Base-by-base conservation (phyloP, 2,113 vertebrate species). In the Galbula dea region DNA sequence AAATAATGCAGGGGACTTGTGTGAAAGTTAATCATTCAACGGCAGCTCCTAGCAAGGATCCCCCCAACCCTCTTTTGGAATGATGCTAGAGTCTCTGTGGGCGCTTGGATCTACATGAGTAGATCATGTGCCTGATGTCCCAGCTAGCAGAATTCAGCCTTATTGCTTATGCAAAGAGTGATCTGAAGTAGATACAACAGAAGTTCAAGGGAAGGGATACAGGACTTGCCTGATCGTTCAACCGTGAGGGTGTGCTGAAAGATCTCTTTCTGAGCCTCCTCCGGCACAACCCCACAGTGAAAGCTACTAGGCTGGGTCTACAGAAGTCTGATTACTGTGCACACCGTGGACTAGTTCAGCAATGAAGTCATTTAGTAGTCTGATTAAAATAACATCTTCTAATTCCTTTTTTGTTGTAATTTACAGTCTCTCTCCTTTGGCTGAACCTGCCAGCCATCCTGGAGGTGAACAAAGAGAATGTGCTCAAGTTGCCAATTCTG, bases 391-490 rank as follows among this genome's bases (percentile, higher is more conserved):
- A 97, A 95, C 94, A 96, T 96, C 94, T 95, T 95, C 95, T 95
- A 95, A 97, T 95, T 97, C 96, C 88, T 80, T 97, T 94, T 96
- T 89, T 95, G 95, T 95, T 93, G 86, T 80, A 96, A 97, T 97
- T 97, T 96, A 97, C 92, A 93, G 86, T 79, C 90, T 48, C 88
- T 97, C 95, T 97, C 96, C 96, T 97, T 96, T 97, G 97, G 96
- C 96, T 97, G 96, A 97, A 97, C 96, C 95, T 97, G 91, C 95
- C 85, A 95, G 94, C 95, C 95, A 93, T 96, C 90, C 95, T 97
- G 96, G 95, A 97, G 96, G 96, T 97, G 95, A 95, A 97, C 94
- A 97, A 96, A 97, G 91, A 95, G 89, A 96, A 96, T 95, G 94
- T 95, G 95, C 90, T 96, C 94, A 96, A 96, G 95, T 95, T 96